Evolutionary conservation across 2,797 vertebrate species (phyloP).

Genomic region (Steatocranus sp.): DNA sequence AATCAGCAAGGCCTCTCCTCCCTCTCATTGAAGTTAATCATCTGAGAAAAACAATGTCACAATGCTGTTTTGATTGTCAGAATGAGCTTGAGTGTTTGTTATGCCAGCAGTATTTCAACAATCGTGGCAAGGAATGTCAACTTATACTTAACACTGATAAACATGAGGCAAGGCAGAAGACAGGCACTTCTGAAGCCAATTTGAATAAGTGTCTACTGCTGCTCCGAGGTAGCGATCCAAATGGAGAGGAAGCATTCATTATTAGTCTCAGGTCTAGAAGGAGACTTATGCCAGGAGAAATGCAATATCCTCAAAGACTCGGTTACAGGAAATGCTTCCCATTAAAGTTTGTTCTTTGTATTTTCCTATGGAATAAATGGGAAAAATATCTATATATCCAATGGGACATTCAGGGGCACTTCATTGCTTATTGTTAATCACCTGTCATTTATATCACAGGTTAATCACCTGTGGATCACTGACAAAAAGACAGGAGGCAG

Average conservation of each 20-base stretch:
- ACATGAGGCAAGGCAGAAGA: not conserved
- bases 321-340: not conserved
- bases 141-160: not conserved
- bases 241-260: slow-evolving; percentile 13
- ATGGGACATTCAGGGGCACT: not conserved
- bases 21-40: not conserved
- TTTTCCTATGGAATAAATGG: not conserved
- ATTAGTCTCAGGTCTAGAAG: not conserved
- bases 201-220: not conserved
- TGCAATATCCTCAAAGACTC: not conserved
- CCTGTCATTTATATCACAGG: not conserved
- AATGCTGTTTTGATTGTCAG: not conserved
- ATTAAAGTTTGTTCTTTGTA: not conserved
- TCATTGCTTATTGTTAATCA: not conserved
- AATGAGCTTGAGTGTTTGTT: not conserved
- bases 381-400: not conserved
- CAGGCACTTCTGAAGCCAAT: not conserved
- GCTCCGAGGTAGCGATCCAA: not conserved
- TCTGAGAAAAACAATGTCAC: not conserved
- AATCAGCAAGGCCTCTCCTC: not conserved
- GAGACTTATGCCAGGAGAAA: not conserved
- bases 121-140: not conserved
- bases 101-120: not conserved
- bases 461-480: not conserved
- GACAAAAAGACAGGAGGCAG: not conserved